Conservation (phyloP, 2,888 invertebrate genomes). For the Sinelater perroti region DNA sequence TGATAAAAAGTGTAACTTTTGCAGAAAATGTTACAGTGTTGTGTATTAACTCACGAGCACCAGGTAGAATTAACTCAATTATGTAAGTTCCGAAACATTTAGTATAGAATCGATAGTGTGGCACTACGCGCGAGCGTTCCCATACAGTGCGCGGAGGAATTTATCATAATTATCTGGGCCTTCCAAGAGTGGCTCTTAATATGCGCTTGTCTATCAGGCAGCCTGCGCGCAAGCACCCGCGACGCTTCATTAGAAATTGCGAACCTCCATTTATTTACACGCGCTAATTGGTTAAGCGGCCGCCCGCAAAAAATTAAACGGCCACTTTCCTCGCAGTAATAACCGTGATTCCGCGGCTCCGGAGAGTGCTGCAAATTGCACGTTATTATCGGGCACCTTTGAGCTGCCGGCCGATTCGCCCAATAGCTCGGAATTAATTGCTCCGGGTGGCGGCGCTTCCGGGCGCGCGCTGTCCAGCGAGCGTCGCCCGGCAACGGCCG, state of each 20-base stretch:
- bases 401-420: background rate
- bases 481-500: slow-evolving; percentile 9
- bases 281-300: slow-evolving; percentile 3
- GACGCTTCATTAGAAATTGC: background rate
- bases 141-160: background rate
- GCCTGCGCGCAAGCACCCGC: background rate
- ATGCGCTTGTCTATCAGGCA: background rate
- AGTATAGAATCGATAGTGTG: too few species aligned
- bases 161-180: slow-evolving; percentile 3
- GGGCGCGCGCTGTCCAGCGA: background rate
- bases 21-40: too few species aligned
- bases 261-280: background rate
- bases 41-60: too few species aligned
- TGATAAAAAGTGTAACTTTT: too few species aligned
- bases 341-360: background rate
- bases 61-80: too few species aligned
- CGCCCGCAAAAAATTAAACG: background rate
- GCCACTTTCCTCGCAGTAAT: background rate
- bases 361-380: background rate
- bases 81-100: too few species aligned
- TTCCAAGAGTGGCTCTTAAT: background rate
- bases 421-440: slow-evolving; percentile 17
- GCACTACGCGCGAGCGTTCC: too few species aligned
- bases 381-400: slow-evolving; percentile 2
- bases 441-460: background rate